Base-by-base conservation (phyloP, 2,113 vertebrate species). In the Pangasianodon gigas region DNA sequence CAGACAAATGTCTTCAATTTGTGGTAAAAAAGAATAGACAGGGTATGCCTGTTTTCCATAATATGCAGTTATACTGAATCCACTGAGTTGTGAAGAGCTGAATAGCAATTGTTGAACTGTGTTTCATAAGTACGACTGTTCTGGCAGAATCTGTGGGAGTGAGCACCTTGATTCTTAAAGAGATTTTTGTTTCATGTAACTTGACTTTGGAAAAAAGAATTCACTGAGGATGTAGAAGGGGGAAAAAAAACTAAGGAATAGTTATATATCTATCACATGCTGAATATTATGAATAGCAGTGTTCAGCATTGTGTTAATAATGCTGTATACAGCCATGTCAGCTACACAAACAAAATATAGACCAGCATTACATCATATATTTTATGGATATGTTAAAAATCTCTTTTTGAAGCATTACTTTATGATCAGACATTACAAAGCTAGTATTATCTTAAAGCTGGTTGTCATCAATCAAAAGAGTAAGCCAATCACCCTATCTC, bases 401-500 rank as follows among this genome's bases (percentile, higher is more conserved):
- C 2, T 65, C 14, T 7, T 14, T 75, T 75, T 75, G 51, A 87
- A 44, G 85, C 7, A 16, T 62, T 75, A 32, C 69, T 88, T 67
- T 79, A 54, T 77, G 46, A 79, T 77, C 21, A 67, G 54, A 74
- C n/a, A 65, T 62, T 75, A 75, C 54, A 41, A 84, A 85, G 75
- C 46, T 67, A 85, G 48, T 26, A 90, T 79, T 79, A 88, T 80
- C 54, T 69, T 54, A 51, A 88, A 58, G 19, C 58, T 41, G 41
- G 56, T 54, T 90, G 81, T 88, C 60, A 85, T 90, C 51, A 84
- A 10, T 88, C 87, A 88, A 32, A 88, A 85, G 82, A 85, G 41
- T 46, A 32, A 85, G 52, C 18, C 24, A 69, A 86, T 86, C 71
- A 51, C 8, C 16, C 46, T 80, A 80, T 80, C 11, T 37, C 71